Conservation (phyloP, 1,140 invertebrate genomes). For the Dolichoris vasculosae region DNA sequence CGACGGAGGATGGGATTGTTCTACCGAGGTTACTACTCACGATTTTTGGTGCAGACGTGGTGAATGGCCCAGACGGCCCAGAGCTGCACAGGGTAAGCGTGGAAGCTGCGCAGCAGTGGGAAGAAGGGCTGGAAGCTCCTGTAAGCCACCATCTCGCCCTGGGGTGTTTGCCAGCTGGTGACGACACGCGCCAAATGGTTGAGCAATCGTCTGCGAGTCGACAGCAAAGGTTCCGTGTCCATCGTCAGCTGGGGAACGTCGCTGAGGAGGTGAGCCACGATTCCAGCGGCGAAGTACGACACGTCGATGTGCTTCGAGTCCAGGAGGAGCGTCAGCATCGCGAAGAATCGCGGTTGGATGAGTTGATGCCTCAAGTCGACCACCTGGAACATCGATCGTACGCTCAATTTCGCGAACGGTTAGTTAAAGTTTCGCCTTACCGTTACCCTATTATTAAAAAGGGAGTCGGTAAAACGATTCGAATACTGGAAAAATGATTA, state of each 20-base stretch:
- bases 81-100: slow-evolving; percentile 82
- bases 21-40: slow-evolving; percentile 69
- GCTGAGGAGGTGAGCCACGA: slow-evolving; percentile 85
- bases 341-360: slow-evolving; percentile 80
- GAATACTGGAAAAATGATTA: background rate
- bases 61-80: slow-evolving; percentile 91
- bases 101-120: slow-evolving; percentile 78
- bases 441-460: no score
- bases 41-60: slow-evolving; percentile 88
- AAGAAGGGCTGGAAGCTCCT: slow-evolving; percentile 88
- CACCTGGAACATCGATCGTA: slow-evolving; percentile 60
- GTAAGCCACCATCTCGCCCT: slow-evolving; percentile 89
- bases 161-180: slow-evolving; percentile 81
- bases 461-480: no score
- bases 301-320: slow-evolving; percentile 85
- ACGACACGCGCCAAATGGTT: slow-evolving; percentile 78
- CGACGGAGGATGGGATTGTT: no score
- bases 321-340: slow-evolving; percentile 78
- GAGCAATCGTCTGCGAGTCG: slow-evolving; percentile 76
- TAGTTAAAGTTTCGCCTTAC: no score
- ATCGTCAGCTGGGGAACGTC: slow-evolving; percentile 77
- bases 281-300: slow-evolving; percentile 89
- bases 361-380: slow-evolving; percentile 76
- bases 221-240: slow-evolving; percentile 54
- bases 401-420: no score